Evolutionary conservation across 92 coral and sea anemone genomes (phyloP).

Genomic region (Paragorgia papillata): DNA sequence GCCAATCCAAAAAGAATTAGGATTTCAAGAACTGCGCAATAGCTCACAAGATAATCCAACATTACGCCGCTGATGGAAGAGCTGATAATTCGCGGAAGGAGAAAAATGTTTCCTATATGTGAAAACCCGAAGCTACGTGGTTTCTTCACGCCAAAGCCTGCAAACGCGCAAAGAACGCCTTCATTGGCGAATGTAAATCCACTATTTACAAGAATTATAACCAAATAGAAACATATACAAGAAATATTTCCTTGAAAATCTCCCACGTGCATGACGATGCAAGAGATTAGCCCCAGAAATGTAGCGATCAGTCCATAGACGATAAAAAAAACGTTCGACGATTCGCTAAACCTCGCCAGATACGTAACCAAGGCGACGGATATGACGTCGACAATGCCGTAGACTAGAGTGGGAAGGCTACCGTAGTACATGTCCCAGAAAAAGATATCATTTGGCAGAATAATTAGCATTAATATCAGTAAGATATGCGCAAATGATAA

Average conservation of each 20-base stretch:
- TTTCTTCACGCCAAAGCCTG: neutral
- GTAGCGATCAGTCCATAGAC: neutral
- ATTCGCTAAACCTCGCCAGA: neutral
- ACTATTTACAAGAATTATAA: neutral
- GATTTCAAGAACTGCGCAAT: neutral
- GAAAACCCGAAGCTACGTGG: neutral
- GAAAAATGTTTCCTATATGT: neutral
- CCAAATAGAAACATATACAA: neutral
- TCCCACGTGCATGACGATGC: neutral
- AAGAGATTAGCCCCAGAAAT: neutral
- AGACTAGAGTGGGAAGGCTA: neutral
- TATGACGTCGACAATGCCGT: neutral
- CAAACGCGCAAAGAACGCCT: neutral
- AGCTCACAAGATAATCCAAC: neutral
- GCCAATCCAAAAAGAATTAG: neutral
- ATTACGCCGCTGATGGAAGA: neutral
- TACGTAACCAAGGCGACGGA: neutral
- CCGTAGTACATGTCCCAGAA: neutral
- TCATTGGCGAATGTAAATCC: neutral
- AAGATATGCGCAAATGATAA: neutral
- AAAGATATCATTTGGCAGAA: neutral
- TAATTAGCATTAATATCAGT: neutral
- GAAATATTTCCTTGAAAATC: neutral
- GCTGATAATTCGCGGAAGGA: neutral
- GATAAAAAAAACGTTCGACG: neutral